A percentile compares a stretch with the other conserved stretches of the same genome.
Evolutionary conservation across 1,140 invertebrate genomes (phyloP).

Genomic region (Daktulosphaira vitifoliae): DNA sequence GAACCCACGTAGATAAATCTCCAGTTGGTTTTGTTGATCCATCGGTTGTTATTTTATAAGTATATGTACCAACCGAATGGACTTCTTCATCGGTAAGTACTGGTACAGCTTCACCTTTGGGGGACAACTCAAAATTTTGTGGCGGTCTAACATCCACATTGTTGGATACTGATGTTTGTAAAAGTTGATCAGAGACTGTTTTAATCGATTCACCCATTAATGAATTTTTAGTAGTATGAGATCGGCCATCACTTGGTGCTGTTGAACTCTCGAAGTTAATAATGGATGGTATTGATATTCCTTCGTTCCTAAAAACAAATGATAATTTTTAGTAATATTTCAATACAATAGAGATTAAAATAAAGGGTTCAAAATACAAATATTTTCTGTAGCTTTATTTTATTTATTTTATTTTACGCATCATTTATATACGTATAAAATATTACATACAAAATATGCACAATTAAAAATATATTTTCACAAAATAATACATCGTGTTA

Average conservation of each 20-base stretch:
- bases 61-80: constrained; percentile 39
- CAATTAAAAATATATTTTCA: no score
- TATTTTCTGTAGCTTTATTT: background rate
- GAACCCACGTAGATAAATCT: constrained; percentile 51
- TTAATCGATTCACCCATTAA: constrained; percentile 48
- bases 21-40: constrained; percentile 39
- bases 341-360: background rate
- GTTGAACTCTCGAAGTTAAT: background rate
- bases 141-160: constrained; percentile 52
- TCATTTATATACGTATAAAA: constrained; percentile 17
- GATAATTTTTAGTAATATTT: no score
- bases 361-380: background rate
- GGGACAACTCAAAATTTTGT: constrained; percentile 47
- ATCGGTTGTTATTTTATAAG: constrained; percentile 43
- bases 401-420: background rate
- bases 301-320: constrained; percentile 14
- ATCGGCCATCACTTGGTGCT: constrained; percentile 13
- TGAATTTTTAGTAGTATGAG: constrained; percentile 35
- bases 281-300: background rate
- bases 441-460: background rate
- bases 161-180: constrained; percentile 40
- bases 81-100: constrained; percentile 45
- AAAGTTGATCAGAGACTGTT: constrained; percentile 48
- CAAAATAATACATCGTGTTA: background rate
- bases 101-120: constrained; percentile 50